Percentiles rank a stretch among this genome's conserved stretches.
These are phyloP conservation scores for Centroberyx gerrardi DNA, from an alignment of 2,797 vertebrate genomes.

Conservation along the genomic window DNA sequence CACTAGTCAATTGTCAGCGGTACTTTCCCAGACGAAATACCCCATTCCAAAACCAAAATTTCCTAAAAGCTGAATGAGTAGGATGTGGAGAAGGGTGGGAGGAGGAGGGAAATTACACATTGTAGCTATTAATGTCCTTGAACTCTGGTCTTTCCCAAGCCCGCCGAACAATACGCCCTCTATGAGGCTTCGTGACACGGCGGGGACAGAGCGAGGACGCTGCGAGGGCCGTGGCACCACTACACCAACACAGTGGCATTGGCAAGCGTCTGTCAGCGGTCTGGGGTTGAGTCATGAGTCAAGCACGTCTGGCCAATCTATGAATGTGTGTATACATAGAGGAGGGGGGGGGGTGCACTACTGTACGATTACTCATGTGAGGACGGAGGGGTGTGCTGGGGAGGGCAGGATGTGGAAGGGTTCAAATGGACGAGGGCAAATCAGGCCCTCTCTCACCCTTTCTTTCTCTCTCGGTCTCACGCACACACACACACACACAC, in stretches of 20 bases:
- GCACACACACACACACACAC: constrained; percentile 10
- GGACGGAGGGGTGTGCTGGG: constrained; percentile 34
- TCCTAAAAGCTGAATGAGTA: constrained; percentile 74
- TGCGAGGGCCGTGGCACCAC: constrained; percentile 73
- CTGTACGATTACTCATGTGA: constrained; percentile 70
- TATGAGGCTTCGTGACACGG: constrained; percentile 79
- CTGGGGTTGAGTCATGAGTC: constrained; percentile 82
- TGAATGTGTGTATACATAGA: constrained; percentile 81
- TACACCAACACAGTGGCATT: constrained; percentile 75
- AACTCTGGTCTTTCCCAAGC: constrained; percentile 85
- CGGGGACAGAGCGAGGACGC: constrained; percentile 66
- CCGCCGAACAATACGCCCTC: constrained; percentile 78
- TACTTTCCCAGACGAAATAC: constrained; percentile 77
- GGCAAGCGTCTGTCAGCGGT: constrained; percentile 56
- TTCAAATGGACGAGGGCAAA: constrained; percentile 65
- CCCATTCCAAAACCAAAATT: constrained; percentile 59
- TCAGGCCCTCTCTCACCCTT: constrained; percentile 13
- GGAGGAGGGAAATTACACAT: constrained; percentile 80
- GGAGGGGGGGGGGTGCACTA: constrained; percentile 43
- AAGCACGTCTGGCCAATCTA: constrained; percentile 78
- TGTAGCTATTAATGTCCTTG: constrained; percentile 83
- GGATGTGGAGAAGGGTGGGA: constrained; percentile 55
- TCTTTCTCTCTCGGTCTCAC: constrained; percentile 21
- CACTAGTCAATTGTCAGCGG: constrained; percentile 45
- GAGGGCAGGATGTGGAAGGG: constrained; percentile 67